Percentiles rank a stretch among this genome's conserved stretches.
These are phyloP conservation scores for Trachelus stipa DNA, from an alignment of 2,888 invertebrate genomes.

Conservation along the genomic window DNA sequence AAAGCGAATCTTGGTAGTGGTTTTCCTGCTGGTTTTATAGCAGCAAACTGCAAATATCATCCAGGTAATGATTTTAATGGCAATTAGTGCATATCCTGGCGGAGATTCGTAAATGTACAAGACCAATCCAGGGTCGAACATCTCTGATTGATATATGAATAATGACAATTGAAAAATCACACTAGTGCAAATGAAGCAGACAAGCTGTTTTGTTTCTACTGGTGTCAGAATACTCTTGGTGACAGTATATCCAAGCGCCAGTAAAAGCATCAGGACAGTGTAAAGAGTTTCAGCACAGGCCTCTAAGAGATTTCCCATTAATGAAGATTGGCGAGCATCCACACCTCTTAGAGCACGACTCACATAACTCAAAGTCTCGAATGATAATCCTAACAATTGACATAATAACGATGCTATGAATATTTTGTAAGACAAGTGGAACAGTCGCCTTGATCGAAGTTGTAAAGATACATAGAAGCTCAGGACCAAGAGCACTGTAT, in stretches of 20 bases:
- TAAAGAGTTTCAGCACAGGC: conserved; percentile 81
- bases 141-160: conserved; percentile 85
- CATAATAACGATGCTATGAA: conserved; percentile 79
- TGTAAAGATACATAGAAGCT: conserved; percentile 82
- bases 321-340: conserved; percentile 66
- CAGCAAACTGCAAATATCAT: conserved; percentile 75
- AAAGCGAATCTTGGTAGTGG: conserved; percentile 49
- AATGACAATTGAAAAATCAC: conserved; percentile 79
- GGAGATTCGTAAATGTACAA: conserved; percentile 91
- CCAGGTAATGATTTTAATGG: conserved; percentile 83
- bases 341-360: conserved; percentile 82
- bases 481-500: conserved; percentile 78
- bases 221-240: conserved; percentile 84
- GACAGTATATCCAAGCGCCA: conserved; percentile 92
- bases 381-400: conserved; percentile 78
- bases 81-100: conserved; percentile 86
- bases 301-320: conserved; percentile 78
- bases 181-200: conserved; percentile 84
- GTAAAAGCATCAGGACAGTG: conserved; percentile 80
- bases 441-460: conserved; percentile 81
- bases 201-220: conserved; percentile 80
- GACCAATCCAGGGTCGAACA: conserved; percentile 92
- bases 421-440: conserved; percentile 90
- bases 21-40: conserved; percentile 61
- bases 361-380: conserved; percentile 79